Percentiles rank a stretch among this genome's conserved stretches.
Conservation (phyloP, 2,113 vertebrate species). For the Grus americana region DNA sequence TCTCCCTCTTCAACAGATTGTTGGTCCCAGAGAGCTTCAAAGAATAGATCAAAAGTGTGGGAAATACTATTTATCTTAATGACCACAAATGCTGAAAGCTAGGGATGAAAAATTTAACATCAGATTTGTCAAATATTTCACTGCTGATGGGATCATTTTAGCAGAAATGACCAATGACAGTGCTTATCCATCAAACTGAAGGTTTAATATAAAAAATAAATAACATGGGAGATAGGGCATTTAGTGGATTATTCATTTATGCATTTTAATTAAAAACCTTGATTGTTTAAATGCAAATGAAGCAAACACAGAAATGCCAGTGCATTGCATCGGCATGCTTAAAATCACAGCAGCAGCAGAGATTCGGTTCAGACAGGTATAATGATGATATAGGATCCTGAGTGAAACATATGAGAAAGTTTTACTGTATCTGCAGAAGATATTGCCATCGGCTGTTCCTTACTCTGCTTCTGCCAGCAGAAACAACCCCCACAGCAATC, state of each 20-base stretch:
- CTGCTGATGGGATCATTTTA: conserved; percentile 62
- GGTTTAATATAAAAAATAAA: conserved; percentile 65
- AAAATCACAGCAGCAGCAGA: neutral
- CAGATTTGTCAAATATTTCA: conserved; percentile 65
- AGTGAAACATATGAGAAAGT: neutral
- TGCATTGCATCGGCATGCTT: neutral
- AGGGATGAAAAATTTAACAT: conserved; percentile 61
- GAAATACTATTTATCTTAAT: conserved; percentile 29
- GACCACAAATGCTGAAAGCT: conserved; percentile 44
- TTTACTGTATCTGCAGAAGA: neutral
- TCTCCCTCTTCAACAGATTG: neutral
- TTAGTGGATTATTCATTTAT: conserved; percentile 28
- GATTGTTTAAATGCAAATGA: conserved; percentile 64
- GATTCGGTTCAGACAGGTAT: neutral
- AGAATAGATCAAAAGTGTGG: conserved; percentile 24
- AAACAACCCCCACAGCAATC: neutral
- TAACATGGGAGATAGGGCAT: conserved; percentile 12
- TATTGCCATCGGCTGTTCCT: neutral
- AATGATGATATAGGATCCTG: neutral
- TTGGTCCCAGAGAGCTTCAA: conserved; percentile 4
- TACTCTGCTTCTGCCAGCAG: neutral
- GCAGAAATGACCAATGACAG: conserved; percentile 60
- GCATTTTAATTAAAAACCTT: conserved; percentile 57
- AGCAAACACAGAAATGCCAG: neutral
- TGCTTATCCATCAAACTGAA: conserved; percentile 64